These are phyloP conservation scores for Campoplex nolae DNA, from an alignment of 2,888 invertebrate species.

Conservation along the genomic window DNA sequence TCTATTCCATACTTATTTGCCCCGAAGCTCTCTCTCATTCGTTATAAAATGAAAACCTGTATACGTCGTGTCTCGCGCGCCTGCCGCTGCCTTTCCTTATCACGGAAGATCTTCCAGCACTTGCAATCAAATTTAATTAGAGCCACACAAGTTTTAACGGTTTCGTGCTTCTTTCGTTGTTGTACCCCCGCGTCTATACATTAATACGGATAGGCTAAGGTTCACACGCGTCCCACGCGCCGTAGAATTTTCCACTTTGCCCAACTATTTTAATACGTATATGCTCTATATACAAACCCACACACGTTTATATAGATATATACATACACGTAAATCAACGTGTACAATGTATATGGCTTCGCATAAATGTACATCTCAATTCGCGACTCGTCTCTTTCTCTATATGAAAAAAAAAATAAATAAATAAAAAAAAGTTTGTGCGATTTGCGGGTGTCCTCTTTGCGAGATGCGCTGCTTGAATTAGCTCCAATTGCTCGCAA, in stretches of 20 bases:
- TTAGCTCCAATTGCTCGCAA: conserved; percentile 53
- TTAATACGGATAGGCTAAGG: conserved; percentile 61
- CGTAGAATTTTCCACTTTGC: conserved; percentile 55
- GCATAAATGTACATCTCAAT: conserved; percentile 51
- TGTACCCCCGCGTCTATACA: neutral
- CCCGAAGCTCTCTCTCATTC: neutral
- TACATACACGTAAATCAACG: neutral
- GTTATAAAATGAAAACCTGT: neutral
- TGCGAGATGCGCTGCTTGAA: conserved; percentile 45
- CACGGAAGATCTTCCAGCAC: conserved; percentile 58
- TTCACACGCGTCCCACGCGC: conserved; percentile 77
- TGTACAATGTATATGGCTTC: neutral
- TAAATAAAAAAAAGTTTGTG: neutral
- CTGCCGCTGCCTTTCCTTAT: conserved; percentile 51
- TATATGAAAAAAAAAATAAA: neutral
- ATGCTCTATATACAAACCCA: conserved; percentile 25
- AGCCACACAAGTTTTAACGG: conserved; percentile 53
- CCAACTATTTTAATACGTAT: conserved; percentile 32
- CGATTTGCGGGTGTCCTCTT: conserved; percentile 49
- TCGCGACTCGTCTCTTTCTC: neutral
- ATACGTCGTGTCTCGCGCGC: conserved; percentile 10
- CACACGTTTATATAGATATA: neutral
- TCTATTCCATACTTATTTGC: neutral
- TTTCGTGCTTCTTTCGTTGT: conserved; percentile 17
- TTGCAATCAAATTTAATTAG: conserved; percentile 70